Conservation (phyloP, 2,113 vertebrate genomes). For the Phrynosoma platyrhinos region DNA sequence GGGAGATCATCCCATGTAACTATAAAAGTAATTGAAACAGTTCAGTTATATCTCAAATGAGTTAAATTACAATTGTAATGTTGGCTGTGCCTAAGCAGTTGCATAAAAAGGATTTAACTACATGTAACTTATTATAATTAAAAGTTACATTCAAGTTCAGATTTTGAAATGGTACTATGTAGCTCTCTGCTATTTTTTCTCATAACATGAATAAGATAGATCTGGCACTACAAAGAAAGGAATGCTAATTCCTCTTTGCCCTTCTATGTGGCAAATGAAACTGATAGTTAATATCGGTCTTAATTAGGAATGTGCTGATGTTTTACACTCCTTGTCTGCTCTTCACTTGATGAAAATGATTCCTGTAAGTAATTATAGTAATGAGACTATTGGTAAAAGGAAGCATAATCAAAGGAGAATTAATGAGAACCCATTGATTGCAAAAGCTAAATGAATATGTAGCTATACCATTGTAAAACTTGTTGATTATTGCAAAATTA, state of each 20-base stretch:
- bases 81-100: background rate
- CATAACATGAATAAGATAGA: background rate
- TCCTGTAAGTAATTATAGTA: conserved; percentile 38
- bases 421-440: conserved; percentile 40
- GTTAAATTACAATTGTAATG: background rate
- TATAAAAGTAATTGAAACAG: background rate
- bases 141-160: background rate
- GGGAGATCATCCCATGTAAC: background rate
- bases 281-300: conserved; percentile 7
- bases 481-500: conserved; percentile 52
- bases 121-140: background rate
- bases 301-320: conserved; percentile 33
- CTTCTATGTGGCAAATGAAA: conserved; percentile 1
- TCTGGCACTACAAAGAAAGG: background rate
- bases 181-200: background rate
- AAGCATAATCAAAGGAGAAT: conserved; percentile 38
- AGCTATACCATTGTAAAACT: background rate
- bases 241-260: background rate
- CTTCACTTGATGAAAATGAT: conserved; percentile 25
- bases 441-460: conserved; percentile 38
- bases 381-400: conserved; percentile 17
- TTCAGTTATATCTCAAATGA: background rate
- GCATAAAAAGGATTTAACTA: background rate
- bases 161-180: background rate
- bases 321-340: conserved; percentile 28